A percentile compares a stretch with the other conserved stretches of the same genome.
These are phyloP conservation scores for Nestor notabilis DNA, from an alignment of 2,113 vertebrate species.

Conservation along the genomic window DNA sequence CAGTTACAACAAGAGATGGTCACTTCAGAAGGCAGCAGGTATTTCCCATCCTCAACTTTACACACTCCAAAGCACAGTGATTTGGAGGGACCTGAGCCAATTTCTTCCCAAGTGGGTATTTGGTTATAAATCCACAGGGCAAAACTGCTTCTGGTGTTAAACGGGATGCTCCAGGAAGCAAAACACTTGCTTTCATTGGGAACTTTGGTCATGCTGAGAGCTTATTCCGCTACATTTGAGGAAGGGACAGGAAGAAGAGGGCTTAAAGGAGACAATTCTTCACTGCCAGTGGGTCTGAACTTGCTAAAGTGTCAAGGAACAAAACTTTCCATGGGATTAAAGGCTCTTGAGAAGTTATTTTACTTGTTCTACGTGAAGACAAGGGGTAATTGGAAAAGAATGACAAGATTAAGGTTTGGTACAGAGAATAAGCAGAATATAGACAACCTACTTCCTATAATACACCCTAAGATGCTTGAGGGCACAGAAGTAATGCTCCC, in stretches of 20 bases:
- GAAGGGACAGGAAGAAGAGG: neutral
- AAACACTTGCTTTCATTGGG: neutral
- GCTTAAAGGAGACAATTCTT: neutral
- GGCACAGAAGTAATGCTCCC: neutral
- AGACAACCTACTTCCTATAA: rapidly evolving
- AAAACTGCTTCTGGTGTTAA: neutral
- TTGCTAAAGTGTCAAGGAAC: neutral
- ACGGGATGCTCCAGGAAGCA: neutral
- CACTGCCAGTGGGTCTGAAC: neutral
- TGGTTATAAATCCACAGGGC: neutral
- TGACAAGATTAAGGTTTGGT: neutral
- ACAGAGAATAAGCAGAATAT: neutral
- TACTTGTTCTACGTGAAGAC: neutral
- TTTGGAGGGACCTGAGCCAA: neutral
- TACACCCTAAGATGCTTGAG: neutral
- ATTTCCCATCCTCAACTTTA: neutral
- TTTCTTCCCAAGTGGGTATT: neutral
- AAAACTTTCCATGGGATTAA: neutral
- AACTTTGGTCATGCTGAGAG: neutral
- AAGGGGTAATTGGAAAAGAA: neutral
- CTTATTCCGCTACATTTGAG: neutral
- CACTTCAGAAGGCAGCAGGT: neutral
- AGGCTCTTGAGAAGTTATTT: neutral
- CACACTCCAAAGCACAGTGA: neutral
- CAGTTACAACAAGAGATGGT: neutral